Conservation (phyloP, 2,113 vertebrate species). For the Otis tarda region DNA sequence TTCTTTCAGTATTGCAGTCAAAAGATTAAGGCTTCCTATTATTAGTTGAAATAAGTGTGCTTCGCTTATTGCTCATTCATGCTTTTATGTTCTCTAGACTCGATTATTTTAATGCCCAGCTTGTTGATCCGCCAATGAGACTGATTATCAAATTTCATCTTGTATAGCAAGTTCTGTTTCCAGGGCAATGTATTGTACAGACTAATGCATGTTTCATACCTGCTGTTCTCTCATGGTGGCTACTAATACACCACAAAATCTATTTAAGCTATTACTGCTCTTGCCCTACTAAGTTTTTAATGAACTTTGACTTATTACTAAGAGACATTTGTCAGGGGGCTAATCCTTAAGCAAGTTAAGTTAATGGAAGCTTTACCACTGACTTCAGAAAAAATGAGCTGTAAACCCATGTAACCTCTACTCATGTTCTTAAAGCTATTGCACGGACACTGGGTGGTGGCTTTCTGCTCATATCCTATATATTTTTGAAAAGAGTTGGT, state of each 20-base stretch:
- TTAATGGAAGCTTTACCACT: not conserved
- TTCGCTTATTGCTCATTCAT: constrained; percentile 42
- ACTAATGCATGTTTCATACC: not conserved
- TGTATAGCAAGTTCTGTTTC: constrained; percentile 24
- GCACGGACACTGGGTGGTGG: not conserved
- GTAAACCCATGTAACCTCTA: not conserved
- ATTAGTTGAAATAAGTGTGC: constrained; percentile 38
- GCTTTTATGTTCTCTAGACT: constrained; percentile 13
- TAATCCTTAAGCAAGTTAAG: not conserved
- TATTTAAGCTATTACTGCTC: constrained; percentile 17
- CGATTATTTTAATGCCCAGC: constrained; percentile 24
- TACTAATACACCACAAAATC: not conserved
- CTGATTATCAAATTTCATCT: constrained; percentile 33
- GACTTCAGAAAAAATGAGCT: not conserved
- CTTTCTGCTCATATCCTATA: not conserved
- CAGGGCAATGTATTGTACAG: not conserved
- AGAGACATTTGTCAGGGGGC: not conserved
- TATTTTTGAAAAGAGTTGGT: not conserved
- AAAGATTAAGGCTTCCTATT: constrained; percentile 42
- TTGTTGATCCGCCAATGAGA: not conserved
- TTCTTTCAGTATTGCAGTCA: constrained; percentile 31
- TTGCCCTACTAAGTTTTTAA: not conserved
- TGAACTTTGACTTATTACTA: not conserved
- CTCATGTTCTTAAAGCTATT: not conserved
- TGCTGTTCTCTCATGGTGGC: not conserved